These are phyloP conservation scores for Streptopelia turtur DNA, from an alignment of 2,797 vertebrate genomes.

Conservation along the genomic window DNA sequence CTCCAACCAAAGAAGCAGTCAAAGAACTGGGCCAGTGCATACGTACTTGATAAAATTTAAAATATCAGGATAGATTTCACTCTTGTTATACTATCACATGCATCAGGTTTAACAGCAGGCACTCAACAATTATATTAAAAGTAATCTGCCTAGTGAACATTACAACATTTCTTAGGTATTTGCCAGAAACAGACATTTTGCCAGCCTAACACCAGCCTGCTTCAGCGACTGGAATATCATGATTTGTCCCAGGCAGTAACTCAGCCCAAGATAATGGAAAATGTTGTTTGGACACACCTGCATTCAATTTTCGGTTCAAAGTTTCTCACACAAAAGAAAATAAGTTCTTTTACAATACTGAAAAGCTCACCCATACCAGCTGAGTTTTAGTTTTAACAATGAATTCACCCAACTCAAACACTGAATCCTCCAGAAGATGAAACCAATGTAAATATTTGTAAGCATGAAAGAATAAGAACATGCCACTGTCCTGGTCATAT, in stretches of 20 bases:
- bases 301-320: neutral
- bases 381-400: neutral
- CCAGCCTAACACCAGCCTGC: neutral
- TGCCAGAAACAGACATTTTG: neutral
- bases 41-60: neutral
- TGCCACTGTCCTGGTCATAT: neutral
- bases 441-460: neutral
- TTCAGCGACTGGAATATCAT: neutral
- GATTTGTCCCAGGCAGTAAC: neutral
- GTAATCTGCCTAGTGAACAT: neutral
- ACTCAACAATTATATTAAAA: neutral
- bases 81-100: neutral
- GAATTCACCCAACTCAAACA: neutral
- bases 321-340: neutral
- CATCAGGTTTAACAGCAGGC: neutral
- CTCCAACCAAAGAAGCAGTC: neutral
- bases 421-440: neutral
- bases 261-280: neutral
- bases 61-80: neutral
- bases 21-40: neutral
- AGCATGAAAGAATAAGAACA: fast-evolving
- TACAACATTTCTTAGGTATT: neutral
- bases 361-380: neutral
- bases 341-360: neutral
- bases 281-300: neutral